Evolutionary conservation across 1,140 invertebrate genomes (phyloP).

Genomic region (Philopotamus ludificatus): DNA sequence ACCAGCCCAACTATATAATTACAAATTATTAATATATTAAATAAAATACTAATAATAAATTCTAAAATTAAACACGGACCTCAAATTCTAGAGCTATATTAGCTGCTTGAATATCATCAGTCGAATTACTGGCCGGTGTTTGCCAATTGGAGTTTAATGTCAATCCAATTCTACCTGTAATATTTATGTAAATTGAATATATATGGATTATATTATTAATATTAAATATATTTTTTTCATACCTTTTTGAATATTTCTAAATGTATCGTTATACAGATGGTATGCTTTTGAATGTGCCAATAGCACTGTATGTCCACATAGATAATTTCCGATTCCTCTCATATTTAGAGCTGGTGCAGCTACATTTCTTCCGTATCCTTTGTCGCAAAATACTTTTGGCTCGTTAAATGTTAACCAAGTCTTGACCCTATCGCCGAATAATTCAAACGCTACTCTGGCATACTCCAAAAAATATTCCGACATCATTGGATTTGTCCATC

Average conservation of each 20-base stretch:
- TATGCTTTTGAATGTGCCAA: constrained; percentile 58
- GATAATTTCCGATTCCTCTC: constrained; percentile 50
- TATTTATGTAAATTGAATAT: neutral
- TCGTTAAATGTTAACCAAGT: constrained; percentile 48
- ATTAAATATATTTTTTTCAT: constrained; percentile 25
- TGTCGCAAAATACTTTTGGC: constrained; percentile 40
- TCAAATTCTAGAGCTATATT: constrained; percentile 49
- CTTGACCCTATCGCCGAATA: constrained; percentile 49
- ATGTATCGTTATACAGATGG: constrained; percentile 59
- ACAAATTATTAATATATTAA: neutral
- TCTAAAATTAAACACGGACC: constrained; percentile 32
- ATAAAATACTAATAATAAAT: neutral
- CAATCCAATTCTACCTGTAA: constrained; percentile 55
- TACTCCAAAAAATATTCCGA: constrained; percentile 52
- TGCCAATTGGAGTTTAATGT: constrained; percentile 53
- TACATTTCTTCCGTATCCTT: constrained; percentile 43
- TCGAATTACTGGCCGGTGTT: constrained; percentile 47
- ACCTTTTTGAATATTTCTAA: constrained; percentile 54
- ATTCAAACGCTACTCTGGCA: constrained; percentile 47
- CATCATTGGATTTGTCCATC: constrained; percentile 43
- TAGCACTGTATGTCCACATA: constrained; percentile 56
- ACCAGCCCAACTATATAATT: constrained; percentile 58
- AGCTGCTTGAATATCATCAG: constrained; percentile 52
- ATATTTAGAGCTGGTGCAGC: constrained; percentile 47
- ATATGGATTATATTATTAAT: neutral